These are phyloP conservation scores for Caranx melampygus DNA, from an alignment of 2,113 vertebrate species.

Conservation along the genomic window DNA sequence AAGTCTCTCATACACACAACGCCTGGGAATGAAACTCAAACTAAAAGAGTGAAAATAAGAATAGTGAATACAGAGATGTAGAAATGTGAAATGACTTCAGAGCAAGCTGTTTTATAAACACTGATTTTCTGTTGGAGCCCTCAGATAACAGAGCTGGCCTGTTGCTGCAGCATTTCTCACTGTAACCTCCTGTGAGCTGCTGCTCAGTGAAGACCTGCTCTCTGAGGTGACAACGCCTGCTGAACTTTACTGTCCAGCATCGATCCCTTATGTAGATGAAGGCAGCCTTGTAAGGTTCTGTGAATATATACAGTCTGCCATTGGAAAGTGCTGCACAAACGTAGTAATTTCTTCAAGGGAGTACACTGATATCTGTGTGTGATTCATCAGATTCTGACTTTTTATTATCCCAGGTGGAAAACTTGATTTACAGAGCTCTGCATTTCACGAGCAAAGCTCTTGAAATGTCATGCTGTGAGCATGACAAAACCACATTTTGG, in stretches of 20 bases:
- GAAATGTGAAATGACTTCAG: not conserved
- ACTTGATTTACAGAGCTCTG: too few relatives aligned
- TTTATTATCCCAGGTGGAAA: too few relatives aligned
- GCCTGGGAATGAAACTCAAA: not conserved
- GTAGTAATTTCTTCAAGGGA: too few relatives aligned
- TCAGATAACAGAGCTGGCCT: not conserved
- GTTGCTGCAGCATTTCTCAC: not conserved
- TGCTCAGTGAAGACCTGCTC: not conserved
- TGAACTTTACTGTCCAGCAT: not conserved
- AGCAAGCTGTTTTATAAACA: not conserved
- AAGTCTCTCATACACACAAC: not conserved
- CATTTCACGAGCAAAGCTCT: too few relatives aligned
- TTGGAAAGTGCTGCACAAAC: too few relatives aligned
- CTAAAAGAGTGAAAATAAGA: not conserved
- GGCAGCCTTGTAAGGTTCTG: too few relatives aligned
- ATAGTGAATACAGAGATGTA: not conserved
- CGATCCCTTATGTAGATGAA: too few relatives aligned
- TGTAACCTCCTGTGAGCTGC: conserved; percentile 9
- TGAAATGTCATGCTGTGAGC: too few relatives aligned
- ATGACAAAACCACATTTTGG: too few relatives aligned
- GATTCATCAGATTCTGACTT: too few relatives aligned
- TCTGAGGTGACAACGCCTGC: not conserved
- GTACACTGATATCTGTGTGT: too few relatives aligned
- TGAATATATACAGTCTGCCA: too few relatives aligned
- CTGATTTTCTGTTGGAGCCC: not conserved